A percentile compares a stretch with the other conserved stretches of the same genome.
These are phyloP conservation scores for Helleia helle DNA, from an alignment of 2,888 invertebrate species.

Conservation along the genomic window DNA sequence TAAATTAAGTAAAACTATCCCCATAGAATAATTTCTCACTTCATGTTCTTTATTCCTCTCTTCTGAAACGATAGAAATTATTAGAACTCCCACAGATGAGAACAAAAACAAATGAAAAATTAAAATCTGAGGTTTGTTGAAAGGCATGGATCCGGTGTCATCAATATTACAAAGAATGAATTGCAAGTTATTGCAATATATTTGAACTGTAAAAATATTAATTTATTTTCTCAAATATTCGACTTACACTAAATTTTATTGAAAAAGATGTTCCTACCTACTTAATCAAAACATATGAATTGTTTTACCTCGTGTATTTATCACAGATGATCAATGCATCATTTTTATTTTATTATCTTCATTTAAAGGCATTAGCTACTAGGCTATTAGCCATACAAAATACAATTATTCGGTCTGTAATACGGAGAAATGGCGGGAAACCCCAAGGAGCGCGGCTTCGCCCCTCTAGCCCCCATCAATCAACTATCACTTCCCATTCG, in stretches of 20 bases:
- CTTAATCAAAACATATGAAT: background rate
- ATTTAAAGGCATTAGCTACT: too few species aligned
- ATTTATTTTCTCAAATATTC: background rate
- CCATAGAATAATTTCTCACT: conserved; percentile 35
- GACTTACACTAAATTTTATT: background rate
- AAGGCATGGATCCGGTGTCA: conserved; percentile 18
- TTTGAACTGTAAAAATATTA: background rate
- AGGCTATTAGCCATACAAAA: too few species aligned
- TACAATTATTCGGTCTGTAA: too few species aligned
- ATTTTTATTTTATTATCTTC: too few species aligned
- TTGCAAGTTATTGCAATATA: too few species aligned
- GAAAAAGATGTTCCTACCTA: background rate
- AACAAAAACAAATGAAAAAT: conserved; percentile 1
- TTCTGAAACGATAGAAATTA: conserved; percentile 24
- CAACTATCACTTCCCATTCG: too few species aligned
- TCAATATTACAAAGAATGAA: too few species aligned
- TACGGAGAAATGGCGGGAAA: too few species aligned
- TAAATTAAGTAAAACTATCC: conserved; percentile 29
- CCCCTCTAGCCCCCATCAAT: too few species aligned
- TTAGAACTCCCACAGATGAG: too few species aligned
- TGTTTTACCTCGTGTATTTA: background rate
- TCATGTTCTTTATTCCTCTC: conserved; percentile 25
- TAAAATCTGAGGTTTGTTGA: conserved; percentile 1
- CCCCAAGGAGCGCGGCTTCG: too few species aligned
- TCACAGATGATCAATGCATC: too few species aligned